Conservation (phyloP, 2,113 vertebrate genomes). For the Tenebrosternarchus preto region DNA sequence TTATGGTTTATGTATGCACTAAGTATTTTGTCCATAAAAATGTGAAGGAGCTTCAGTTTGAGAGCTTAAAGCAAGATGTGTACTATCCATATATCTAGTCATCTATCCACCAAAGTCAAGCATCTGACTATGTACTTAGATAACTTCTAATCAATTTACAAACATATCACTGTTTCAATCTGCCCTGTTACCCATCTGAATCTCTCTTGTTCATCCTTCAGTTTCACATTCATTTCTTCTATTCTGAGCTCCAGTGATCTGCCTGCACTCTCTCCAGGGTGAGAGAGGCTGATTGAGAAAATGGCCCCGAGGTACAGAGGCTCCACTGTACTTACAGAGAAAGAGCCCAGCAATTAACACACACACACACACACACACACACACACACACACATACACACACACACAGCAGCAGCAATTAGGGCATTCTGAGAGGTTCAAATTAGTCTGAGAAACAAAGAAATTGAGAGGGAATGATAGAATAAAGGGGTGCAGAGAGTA, state of each 20-base stretch:
- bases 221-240: slow-evolving; percentile 6
- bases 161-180: background rate
- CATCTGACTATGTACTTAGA: background rate
- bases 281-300: slow-evolving; percentile 50
- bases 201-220: slow-evolving; percentile 14
- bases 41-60: too few species aligned
- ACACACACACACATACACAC: slow-evolving; percentile 37
- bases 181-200: background rate
- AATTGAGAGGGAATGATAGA: slow-evolving; percentile 7
- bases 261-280: slow-evolving; percentile 44
- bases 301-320: slow-evolving; percentile 45
- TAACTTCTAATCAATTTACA: background rate
- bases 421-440: slow-evolving; percentile 27
- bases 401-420: slow-evolving; percentile 17
- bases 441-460: slow-evolving; percentile 22
- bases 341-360: slow-evolving; percentile 52
- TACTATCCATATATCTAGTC: too few species aligned
- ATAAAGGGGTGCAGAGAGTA: slow-evolving; percentile 15
- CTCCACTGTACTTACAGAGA: slow-evolving; percentile 54
- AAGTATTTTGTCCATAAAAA: too few species aligned
- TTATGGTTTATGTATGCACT: too few species aligned
- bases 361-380: slow-evolving; percentile 41
- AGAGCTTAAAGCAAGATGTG: too few species aligned
- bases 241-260: slow-evolving; percentile 30
- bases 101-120: background rate